Base-by-base conservation (phyloP, 1,140 invertebrate species). In the Cotesia chilonis region DNA sequence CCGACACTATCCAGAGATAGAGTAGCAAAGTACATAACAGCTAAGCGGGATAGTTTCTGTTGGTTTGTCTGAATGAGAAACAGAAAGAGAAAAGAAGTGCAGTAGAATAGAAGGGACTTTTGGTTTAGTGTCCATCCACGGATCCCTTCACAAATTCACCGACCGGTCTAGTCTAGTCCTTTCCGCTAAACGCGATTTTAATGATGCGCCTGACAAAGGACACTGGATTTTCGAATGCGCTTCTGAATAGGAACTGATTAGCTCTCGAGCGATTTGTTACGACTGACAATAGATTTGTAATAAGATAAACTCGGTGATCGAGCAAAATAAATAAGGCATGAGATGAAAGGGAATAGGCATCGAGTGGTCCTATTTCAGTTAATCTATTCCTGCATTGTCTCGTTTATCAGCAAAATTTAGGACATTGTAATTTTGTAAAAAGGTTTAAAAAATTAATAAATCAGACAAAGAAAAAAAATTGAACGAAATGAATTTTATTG, bases 221-320 rank as follows among this genome's bases (percentile, higher is more conserved):
- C 61, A 70, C 60, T 60, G 61, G 60, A 75, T 75, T 78, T 72
- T 71, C 71, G 75, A 77, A 72, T 71, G 76, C 67, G 65, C 60
- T 66, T 51, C 38, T 80, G 79, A 81, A 81, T 81, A 70, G 75
- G 66, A 74, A 73, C 77, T 80, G 79, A 81, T 81, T 81, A 77
- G 77, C 76, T 78, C 76, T 77, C 72, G 67, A 72, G 70, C 76
- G 80, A 81, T 80, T 81, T 77, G 78, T 80, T 76, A 78, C 77
- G 76, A 59, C 59, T 70, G 63, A 71, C 74, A 75, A 75, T 73
- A 64, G 71, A 67, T 61, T 63, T 73, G 57, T 75, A 71, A 75
- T 73, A 71, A 68, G 68, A 73, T 75, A 75, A 75, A 73, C 59
- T 61, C 71, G 4, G 17, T 61, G 54, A 41, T 10, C 41, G 41